phyloP scores from a whole-genome alignment of 2,797 vertebrate genomes.

The Gymnothorax javanicus region DNA sequence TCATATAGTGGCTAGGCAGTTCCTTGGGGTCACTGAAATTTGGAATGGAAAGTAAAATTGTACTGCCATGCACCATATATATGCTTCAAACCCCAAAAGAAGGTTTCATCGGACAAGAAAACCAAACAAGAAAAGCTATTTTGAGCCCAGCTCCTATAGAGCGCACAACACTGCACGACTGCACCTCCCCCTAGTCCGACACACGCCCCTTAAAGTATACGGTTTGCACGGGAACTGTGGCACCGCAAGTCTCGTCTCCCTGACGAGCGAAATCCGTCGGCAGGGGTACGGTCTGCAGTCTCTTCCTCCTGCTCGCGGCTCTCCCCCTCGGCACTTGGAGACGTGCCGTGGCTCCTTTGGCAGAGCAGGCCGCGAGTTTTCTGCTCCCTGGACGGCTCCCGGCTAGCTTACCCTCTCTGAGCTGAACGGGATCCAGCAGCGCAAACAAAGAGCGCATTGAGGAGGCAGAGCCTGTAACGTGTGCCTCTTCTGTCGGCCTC shows the following conservation, averaged over 20 bases:
- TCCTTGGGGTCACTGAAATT: background rate
- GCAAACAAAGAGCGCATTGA: constrained; percentile 77
- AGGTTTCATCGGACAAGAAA: background rate
- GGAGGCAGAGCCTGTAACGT: constrained; percentile 65
- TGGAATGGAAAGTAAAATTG: background rate
- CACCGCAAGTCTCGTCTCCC: constrained; percentile 4
- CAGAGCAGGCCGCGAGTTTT: background rate
- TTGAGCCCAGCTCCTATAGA: background rate
- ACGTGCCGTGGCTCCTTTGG: background rate
- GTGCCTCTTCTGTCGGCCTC: constrained; percentile 66
- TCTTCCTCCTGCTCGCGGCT: background rate
- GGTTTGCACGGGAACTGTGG: background rate
- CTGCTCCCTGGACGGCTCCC: constrained; percentile 3
- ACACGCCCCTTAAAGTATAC: background rate
- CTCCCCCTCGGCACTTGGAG: background rate
- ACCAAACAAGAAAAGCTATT: background rate
- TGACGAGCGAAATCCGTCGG: background rate
- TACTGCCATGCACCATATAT: background rate
- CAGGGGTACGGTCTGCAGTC: background rate
- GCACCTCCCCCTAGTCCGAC: background rate
- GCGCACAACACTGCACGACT: background rate
- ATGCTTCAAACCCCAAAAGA: background rate
- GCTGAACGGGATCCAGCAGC: constrained; percentile 67
- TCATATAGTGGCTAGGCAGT: background rate
- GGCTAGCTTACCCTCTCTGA: constrained; percentile 67